A percentile compares a stretch with the other conserved stretches of the same genome.
These are phyloP conservation scores for Poicephalus meyeri DNA, from an alignment of 2,113 vertebrate genomes.

Conservation along the genomic window DNA sequence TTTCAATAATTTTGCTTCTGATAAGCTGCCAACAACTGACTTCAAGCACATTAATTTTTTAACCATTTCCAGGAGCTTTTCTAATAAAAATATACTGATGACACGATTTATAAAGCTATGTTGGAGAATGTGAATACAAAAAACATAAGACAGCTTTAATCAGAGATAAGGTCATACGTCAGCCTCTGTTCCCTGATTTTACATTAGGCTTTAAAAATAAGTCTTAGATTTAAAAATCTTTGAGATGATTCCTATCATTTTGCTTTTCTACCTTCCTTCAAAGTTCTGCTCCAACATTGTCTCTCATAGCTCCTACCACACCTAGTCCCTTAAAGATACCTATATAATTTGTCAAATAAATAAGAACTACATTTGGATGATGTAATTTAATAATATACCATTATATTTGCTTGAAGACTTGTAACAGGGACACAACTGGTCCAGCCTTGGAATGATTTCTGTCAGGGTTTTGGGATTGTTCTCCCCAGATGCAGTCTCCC, in stretches of 20 bases:
- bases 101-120: background rate
- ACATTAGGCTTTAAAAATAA: background rate
- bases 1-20: background rate
- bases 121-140: background rate
- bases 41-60: background rate
- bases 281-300: background rate
- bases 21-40: background rate
- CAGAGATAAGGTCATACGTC: fast-evolving
- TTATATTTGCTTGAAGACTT: background rate
- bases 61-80: background rate
- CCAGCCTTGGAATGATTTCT: background rate
- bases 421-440: background rate
- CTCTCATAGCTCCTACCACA: background rate
- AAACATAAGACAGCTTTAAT: background rate
- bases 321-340: background rate
- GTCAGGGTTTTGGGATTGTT: background rate
- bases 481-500: fast-evolving
- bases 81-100: background rate
- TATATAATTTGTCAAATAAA: background rate
- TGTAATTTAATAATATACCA: background rate
- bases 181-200: background rate
- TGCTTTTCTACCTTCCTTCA: background rate
- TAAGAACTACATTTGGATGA: background rate
- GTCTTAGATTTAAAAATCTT: background rate
- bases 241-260: fast-evolving